phyloP scores from a whole-genome alignment of 1,140 invertebrate genomes.

The Drosophila ercepeae region DNA sequence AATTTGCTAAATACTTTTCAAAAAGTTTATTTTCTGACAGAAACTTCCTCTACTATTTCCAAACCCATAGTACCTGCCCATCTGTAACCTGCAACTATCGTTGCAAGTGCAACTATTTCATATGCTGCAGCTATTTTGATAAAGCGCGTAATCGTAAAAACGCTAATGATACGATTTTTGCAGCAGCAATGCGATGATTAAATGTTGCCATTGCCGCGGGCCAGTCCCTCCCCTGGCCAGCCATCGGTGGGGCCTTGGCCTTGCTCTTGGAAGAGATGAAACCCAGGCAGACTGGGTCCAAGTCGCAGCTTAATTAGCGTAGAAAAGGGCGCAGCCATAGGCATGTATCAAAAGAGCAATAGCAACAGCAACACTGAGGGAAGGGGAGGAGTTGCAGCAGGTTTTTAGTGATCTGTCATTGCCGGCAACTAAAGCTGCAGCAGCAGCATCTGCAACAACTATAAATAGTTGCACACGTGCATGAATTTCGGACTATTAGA shows the following conservation, averaged over 20 bases:
- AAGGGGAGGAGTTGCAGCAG: slow-evolving; percentile 29
- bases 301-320: slow-evolving; percentile 72
- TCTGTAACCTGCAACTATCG: slow-evolving; percentile 28
- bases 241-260: slow-evolving; percentile 35
- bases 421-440: slow-evolving; percentile 29
- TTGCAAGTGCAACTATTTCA: slow-evolving; percentile 22
- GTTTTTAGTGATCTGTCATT: slow-evolving; percentile 65
- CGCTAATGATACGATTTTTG: slow-evolving; percentile 76
- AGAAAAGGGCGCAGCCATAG: slow-evolving; percentile 74
- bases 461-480: slow-evolving; percentile 76
- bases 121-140: slow-evolving; percentile 60
- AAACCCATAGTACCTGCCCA: slow-evolving; percentile 3
- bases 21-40: not conserved
- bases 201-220: slow-evolving; percentile 46
- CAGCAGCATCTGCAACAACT: slow-evolving; percentile 39
- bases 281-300: slow-evolving; percentile 3
- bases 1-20: too few relatives aligned
- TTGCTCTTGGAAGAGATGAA: slow-evolving; percentile 2
- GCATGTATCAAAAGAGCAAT: slow-evolving; percentile 54
- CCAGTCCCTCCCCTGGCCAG: slow-evolving; percentile 19
- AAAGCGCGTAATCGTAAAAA: slow-evolving; percentile 78
- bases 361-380: slow-evolving; percentile 9
- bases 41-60: not conserved
- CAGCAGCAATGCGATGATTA: slow-evolving; percentile 72
- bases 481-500: slow-evolving; percentile 76